phyloP scores from a whole-genome alignment of 2,888 invertebrate species.

The Diarsia brunnea region DNA sequence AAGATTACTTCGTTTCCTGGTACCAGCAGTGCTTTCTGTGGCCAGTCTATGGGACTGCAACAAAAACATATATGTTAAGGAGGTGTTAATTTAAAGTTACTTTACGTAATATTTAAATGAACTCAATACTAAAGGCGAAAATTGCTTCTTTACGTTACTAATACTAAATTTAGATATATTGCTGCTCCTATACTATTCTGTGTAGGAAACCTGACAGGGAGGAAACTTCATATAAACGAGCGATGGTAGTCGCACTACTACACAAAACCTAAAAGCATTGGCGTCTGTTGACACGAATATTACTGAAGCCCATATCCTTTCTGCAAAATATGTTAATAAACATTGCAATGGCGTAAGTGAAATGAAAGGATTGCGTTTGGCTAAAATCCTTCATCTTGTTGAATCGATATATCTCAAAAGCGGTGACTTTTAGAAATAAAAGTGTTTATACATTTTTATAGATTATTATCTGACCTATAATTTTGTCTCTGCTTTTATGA shows the following conservation, averaged over 20 bases:
- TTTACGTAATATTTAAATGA: no score
- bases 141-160: no score
- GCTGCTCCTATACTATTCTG: background rate
- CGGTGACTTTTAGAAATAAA: no score
- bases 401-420: no score
- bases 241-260: background rate
- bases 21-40: slow-evolving; percentile 95
- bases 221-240: background rate
- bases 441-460: no score
- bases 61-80: slow-evolving; percentile 13
- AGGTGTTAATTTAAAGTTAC: background rate
- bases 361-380: no score
- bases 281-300: background rate
- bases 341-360: no score
- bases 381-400: no score
- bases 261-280: background rate
- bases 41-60: slow-evolving; percentile 93
- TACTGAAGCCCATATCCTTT: background rate
- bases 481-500: no score
- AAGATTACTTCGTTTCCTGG: slow-evolving; percentile 99
- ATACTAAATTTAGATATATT: no score
- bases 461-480: no score
- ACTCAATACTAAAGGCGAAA: no score
- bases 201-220: background rate
- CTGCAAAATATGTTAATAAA: background rate